Conservation (phyloP, 2,888 invertebrate species). For the Parthenolecanium corni region DNA sequence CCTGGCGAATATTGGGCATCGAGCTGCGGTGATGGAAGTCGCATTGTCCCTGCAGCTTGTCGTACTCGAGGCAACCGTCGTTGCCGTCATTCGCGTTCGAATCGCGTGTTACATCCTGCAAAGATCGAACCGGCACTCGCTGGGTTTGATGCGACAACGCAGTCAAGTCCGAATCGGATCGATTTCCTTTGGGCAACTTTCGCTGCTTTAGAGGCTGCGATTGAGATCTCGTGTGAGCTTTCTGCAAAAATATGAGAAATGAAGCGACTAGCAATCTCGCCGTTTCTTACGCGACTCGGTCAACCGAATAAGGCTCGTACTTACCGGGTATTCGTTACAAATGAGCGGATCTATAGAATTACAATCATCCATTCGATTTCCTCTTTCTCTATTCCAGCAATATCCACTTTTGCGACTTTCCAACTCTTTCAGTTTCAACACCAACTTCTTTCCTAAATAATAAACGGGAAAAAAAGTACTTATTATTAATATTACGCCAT, state of each 20-base stretch:
- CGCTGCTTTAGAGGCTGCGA: not conserved
- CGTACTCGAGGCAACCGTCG: not conserved
- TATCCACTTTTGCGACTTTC: conserved; percentile 34
- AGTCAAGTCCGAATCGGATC: not conserved
- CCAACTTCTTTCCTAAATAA: conserved; percentile 45
- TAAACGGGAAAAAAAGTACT: not conserved
- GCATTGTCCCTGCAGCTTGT: not conserved
- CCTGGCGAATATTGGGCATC: conserved; percentile 47
- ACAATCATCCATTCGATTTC: conserved; percentile 40
- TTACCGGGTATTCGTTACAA: conserved; percentile 5
- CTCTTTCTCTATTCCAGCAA: conserved; percentile 8
- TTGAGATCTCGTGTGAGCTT: no score
- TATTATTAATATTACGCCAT: not conserved
- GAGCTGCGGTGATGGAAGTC: conserved; percentile 44
- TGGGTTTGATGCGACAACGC: conserved; percentile 1
- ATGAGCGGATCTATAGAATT: not conserved
- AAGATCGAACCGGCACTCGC: conserved; percentile 38
- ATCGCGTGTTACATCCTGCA: conserved; percentile 47
- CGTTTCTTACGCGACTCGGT: not conserved
- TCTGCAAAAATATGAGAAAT: no score
- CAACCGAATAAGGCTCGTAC: not conserved
- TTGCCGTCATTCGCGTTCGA: no score
- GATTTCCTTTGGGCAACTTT: not conserved
- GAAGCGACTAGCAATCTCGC: no score
- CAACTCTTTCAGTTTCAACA: conserved; percentile 45